These are phyloP conservation scores for Pasiphila rectangulata DNA, from an alignment of 2,888 invertebrate species.

Conservation along the genomic window DNA sequence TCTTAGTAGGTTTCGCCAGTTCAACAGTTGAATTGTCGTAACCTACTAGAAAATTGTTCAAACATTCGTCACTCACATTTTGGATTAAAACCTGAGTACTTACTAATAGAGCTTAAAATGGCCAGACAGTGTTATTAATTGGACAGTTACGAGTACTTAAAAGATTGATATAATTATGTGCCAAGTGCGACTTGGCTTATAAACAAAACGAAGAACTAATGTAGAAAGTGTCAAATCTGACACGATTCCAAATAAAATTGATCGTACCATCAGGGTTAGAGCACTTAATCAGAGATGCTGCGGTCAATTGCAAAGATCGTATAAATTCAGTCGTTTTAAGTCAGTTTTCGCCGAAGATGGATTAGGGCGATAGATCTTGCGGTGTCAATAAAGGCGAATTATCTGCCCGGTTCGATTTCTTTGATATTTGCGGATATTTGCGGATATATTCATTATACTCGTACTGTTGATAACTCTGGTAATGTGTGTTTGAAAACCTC, in stretches of 20 bases:
- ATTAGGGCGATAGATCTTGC: conserved; percentile 34
- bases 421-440: conserved; percentile 10
- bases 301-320: conserved; percentile 2
- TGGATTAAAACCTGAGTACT: no score
- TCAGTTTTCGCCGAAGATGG: conserved; percentile 25
- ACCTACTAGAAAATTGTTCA: no score
- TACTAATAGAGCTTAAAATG: no score
- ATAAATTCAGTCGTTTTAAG: conserved; percentile 5
- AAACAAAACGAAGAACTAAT: not conserved
- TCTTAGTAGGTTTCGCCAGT: no score
- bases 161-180: not conserved
- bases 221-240: not conserved
- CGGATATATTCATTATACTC: conserved; percentile 3
- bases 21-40: no score
- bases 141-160: no score
- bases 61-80: no score
- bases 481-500: no score
- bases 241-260: conserved; percentile 5
- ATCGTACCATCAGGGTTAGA: not conserved
- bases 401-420: conserved; percentile 21
- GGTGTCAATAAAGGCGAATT: conserved; percentile 30
- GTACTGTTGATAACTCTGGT: no score
- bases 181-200: not conserved
- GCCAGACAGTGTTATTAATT: no score
- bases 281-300: conserved; percentile 2